Evolutionary conservation across 1,140 invertebrate genomes (phyloP).

Genomic region (Bombus pascuorum): DNA sequence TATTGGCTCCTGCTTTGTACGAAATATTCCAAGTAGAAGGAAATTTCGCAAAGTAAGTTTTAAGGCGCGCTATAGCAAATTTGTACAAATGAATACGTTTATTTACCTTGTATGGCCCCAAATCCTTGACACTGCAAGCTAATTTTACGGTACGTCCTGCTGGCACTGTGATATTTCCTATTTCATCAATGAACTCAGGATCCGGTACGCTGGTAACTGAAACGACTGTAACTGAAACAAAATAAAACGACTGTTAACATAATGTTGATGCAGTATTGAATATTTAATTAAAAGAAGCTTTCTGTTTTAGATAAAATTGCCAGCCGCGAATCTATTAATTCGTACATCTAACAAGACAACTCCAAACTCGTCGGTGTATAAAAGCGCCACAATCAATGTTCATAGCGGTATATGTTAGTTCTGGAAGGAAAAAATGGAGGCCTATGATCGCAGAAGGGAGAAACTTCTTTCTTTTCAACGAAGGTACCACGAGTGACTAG

Average conservation of each 20-base stretch:
- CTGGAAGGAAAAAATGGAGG: background rate
- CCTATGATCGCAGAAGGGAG: background rate
- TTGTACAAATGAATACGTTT: background rate
- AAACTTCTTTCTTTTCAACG: constrained; percentile 8
- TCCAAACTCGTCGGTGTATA: background rate
- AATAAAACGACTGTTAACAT: background rate
- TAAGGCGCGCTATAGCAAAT: background rate
- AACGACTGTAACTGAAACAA: constrained; percentile 78
- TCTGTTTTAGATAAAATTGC: background rate
- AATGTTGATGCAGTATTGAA: background rate
- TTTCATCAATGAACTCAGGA: constrained; percentile 86
- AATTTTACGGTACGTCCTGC: constrained; percentile 93
- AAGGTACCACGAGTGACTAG: background rate
- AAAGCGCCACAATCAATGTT: background rate
- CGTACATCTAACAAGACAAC: background rate
- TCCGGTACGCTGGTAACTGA: constrained; percentile 81
- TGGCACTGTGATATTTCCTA: constrained; percentile 87
- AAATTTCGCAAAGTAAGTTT: background rate
- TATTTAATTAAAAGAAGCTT: background rate
- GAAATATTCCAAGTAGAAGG: too few species aligned
- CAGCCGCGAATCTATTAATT: background rate
- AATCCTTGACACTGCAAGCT: constrained; percentile 94
- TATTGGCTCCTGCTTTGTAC: background rate
- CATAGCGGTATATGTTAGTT: background rate
- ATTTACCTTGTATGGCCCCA: constrained; percentile 91